A percentile compares a stretch with the other conserved stretches of the same genome.
Conservation (phyloP, 2,113 vertebrate genomes). For the Saimiri boliviensis region DNA sequence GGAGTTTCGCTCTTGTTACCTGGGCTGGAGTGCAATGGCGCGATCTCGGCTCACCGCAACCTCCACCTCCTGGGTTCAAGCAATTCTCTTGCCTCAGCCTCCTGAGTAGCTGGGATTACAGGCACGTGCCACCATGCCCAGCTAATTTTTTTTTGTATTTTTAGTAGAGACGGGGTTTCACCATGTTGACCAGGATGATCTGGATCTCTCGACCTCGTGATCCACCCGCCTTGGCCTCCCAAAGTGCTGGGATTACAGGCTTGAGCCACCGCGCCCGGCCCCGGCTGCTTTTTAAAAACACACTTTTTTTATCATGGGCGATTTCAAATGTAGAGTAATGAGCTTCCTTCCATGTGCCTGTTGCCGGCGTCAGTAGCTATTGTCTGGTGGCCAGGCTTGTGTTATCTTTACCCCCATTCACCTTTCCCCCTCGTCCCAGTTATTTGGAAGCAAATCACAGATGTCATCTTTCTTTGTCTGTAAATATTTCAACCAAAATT, state of each 20-base stretch:
- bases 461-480: not conserved
- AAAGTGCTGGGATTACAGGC: not conserved
- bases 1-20: too few species aligned
- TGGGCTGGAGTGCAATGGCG: too few species aligned
- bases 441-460: not conserved
- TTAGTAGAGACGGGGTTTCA: too few species aligned
- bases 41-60: too few species aligned
- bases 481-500: not conserved
- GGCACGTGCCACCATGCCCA: too few species aligned
- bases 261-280: not conserved
- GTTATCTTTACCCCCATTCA: not conserved
- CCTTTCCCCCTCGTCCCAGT: not conserved
- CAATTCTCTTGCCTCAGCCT: too few species aligned
- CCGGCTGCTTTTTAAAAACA: not conserved
- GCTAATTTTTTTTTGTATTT: too few species aligned
- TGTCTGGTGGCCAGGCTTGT: rapidly evolving
- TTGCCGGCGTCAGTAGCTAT: rapidly evolving
- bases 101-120: too few species aligned
- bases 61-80: too few species aligned
- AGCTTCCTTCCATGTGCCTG: rapidly evolving
- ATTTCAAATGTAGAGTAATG: not conserved
- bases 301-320: not conserved
- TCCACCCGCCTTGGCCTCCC: not conserved
- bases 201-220: too few species aligned
- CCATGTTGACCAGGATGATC: too few species aligned